A percentile compares a stretch with the other conserved stretches of the same genome.
phyloP scores from a whole-genome alignment of 1,140 invertebrate species.

The Ectropis grisescens region DNA sequence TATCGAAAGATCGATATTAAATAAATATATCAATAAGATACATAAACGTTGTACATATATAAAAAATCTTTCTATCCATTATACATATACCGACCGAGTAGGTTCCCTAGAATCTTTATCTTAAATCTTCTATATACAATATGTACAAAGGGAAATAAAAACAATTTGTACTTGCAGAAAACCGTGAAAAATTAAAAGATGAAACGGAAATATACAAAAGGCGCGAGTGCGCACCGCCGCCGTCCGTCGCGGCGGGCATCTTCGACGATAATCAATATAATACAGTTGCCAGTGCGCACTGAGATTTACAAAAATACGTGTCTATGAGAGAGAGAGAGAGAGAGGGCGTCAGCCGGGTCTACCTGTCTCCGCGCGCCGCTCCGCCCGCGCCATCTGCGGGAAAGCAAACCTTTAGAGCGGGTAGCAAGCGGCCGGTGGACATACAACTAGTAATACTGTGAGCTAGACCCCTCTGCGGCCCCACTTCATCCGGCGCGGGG shows the following conservation, averaged over 20 bases:
- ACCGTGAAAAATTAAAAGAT: slow-evolving; percentile 31
- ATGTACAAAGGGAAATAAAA: slow-evolving; percentile 65
- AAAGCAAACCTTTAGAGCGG: slow-evolving; percentile 5
- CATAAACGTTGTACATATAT: slow-evolving; percentile 55
- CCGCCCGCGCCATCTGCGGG: slow-evolving; percentile 23
- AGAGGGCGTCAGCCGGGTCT: slow-evolving; percentile 17
- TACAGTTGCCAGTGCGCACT: slow-evolving; percentile 20
- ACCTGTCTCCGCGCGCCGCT: slow-evolving; percentile 40
- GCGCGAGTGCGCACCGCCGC: slow-evolving; percentile 15
- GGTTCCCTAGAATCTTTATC: slow-evolving; percentile 22
- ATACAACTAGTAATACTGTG: no score
- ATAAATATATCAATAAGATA: slow-evolving; percentile 46
- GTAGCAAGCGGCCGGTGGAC: no score
- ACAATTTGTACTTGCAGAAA: slow-evolving; percentile 69
- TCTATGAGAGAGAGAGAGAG: slow-evolving; percentile 9
- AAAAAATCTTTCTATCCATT: slow-evolving; percentile 46
- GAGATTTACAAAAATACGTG: slow-evolving; percentile 49
- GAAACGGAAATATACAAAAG: slow-evolving; percentile 39
- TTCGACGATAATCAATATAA: no score
- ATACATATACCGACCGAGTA: slow-evolving; percentile 39
- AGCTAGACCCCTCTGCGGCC: no score
- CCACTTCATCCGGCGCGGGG: no score
- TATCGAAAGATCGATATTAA: slow-evolving; percentile 43
- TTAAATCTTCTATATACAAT: slow-evolving; percentile 56
- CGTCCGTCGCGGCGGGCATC: no score